phyloP scores from a whole-genome alignment of 2,888 invertebrate species.

The Alcis repandata region DNA sequence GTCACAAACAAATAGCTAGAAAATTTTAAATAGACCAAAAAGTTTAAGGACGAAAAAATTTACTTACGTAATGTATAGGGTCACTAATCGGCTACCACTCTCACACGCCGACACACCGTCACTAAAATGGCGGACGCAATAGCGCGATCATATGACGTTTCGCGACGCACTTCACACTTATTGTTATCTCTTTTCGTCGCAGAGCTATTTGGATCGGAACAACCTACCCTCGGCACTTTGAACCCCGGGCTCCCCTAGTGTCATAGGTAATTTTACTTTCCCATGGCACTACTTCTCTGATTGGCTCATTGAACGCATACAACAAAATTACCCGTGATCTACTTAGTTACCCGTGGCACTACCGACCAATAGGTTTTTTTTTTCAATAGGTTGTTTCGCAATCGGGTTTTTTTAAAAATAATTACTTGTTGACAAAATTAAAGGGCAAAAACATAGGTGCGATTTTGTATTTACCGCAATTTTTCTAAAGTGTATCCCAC shows the following conservation, averaged over 20 bases:
- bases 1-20: background rate
- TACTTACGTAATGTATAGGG: constrained; percentile 21
- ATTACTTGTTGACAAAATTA: too few relatives aligned
- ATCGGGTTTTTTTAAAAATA: too few relatives aligned
- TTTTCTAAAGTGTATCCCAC: too few relatives aligned
- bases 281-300: too few relatives aligned
- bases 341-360: too few relatives aligned
- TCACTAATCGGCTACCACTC: constrained; percentile 1
- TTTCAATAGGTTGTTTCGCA: too few relatives aligned
- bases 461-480: too few relatives aligned
- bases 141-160: background rate
- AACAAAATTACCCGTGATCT: too few relatives aligned
- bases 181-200: constrained; percentile 35
- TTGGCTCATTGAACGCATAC: too few relatives aligned
- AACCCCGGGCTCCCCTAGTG: constrained; percentile 22
- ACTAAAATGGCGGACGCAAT: constrained; percentile 17
- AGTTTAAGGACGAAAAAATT: constrained; percentile 31
- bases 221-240: constrained; percentile 38
- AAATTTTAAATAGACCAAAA: constrained; percentile 5
- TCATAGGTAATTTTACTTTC: too few relatives aligned
- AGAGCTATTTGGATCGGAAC: constrained; percentile 32
- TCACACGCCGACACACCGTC: constrained; percentile 12
- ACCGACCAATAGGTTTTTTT: too few relatives aligned
- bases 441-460: too few relatives aligned
- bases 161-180: background rate